A percentile compares a stretch with the other conserved stretches of the same genome.
Evolutionary conservation across 2,888 invertebrate genomes (phyloP).

Genomic region (Cenopis cana): DNA sequence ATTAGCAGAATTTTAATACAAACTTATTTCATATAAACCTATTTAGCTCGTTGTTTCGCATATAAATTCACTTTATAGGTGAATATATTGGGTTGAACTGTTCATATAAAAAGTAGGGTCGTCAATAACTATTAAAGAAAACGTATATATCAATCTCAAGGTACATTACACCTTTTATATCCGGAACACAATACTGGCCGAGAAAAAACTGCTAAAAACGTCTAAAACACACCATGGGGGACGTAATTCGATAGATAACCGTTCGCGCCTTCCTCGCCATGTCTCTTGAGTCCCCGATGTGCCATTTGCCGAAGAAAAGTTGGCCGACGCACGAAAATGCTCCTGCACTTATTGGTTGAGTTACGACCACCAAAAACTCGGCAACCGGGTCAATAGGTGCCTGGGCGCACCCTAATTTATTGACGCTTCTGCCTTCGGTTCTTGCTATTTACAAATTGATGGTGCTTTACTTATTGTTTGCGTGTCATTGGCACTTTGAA

Average conservation of each 20-base stretch:
- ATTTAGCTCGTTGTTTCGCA: too few relatives aligned
- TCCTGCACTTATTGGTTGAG: constrained; percentile 59
- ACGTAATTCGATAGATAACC: constrained; percentile 44
- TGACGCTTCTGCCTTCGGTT: constrained; percentile 42
- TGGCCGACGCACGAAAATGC: constrained; percentile 49
- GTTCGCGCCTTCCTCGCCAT: constrained; percentile 32
- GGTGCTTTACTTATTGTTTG: constrained; percentile 27
- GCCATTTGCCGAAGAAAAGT: constrained; percentile 41
- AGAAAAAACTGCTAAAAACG: constrained; percentile 35
- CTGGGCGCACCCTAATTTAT: constrained; percentile 60
- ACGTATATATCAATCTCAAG: constrained; percentile 2
- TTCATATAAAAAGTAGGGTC: not conserved
- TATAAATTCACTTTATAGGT: too few relatives aligned
- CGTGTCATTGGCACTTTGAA: constrained; percentile 21
- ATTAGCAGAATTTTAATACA: too few relatives aligned
- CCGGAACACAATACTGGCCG: constrained; percentile 31
- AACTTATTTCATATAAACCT: too few relatives aligned
- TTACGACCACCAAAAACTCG: constrained; percentile 57
- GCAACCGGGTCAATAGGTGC: constrained; percentile 61
- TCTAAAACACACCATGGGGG: constrained; percentile 43
- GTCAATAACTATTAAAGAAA: not conserved
- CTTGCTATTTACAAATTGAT: constrained; percentile 39
- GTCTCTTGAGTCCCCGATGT: constrained; percentile 30
- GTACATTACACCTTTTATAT: constrained; percentile 27
- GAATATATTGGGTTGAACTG: not conserved